Evolutionary conservation across 2,797 vertebrate species (phyloP), one percentile per base, ranked within the genome.

Genomic region (Sebastes miniatus): DNA sequence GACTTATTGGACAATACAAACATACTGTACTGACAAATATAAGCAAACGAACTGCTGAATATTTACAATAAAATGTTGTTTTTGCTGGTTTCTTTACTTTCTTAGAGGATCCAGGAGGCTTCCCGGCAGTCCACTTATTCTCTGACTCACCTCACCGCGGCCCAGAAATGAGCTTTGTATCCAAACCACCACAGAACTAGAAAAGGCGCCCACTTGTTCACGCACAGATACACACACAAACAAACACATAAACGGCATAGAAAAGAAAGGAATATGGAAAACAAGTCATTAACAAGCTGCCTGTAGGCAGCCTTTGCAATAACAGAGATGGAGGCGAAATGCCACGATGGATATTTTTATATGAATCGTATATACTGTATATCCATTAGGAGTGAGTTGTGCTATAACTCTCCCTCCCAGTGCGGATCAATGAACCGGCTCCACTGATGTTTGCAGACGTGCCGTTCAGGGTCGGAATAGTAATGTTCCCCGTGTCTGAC

Each of bases 211-310:
- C 57, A 59, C 62, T 69, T 63, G 25, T 76, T 81, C 62, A 77
- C 29, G 29, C 80, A 59, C 69, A 69, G 29, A 76, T 56, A 72
- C 73, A 69, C 73, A 78, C 65, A 70, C 34, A 80, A 65, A 76
- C 20, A 83, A 34, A 86, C 58, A 81, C 71, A 77, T 56, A 73
- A 77, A 74, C 1, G 3, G 64, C 34, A 66, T 59, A 57, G n/a
- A 82, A 74, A 83, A 83, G 57, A 39, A 67, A 54, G 24, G 70
- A 81, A 80, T 82, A 84, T 83, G 85, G 77, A 86, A 93, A 92
- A 88, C 83, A 88, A 88, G 83, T 88, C 81, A 79, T 90, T 91
- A 91, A 61, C 6, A 20, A 71, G 62, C 84, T 61, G 71, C 81
- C 86, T 76, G 34, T 64, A 72, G 86, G 76, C 13, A 83, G 36